Conservation (phyloP, 2,797 vertebrate genomes). For the Anguilla pacifica region DNA sequence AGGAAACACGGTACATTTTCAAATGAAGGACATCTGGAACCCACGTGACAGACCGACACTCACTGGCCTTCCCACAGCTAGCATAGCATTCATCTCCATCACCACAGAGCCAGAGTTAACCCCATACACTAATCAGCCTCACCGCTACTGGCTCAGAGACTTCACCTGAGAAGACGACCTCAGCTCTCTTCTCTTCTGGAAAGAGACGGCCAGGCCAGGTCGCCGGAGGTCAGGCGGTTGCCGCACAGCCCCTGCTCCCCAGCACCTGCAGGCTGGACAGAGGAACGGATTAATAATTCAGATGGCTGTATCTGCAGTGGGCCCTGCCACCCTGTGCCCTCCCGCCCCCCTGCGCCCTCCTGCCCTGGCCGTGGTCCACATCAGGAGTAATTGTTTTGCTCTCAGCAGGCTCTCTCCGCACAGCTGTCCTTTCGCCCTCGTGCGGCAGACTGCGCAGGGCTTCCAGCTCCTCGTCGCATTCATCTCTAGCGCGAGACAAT, state of each 20-base stretch:
- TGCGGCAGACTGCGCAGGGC: conserved; percentile 8
- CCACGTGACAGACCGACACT: background rate
- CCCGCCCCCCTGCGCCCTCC: background rate
- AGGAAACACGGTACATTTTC: background rate
- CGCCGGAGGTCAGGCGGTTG: background rate
- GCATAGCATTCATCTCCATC: background rate
- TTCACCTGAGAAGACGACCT: background rate
- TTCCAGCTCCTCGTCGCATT: conserved; percentile 33
- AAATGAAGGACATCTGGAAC: conserved; percentile 4
- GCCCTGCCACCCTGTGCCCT: background rate
- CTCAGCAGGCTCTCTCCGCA: background rate
- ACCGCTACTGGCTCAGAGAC: background rate
- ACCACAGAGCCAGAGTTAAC: background rate
- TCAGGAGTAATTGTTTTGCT: conserved; percentile 23
- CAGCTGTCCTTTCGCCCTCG: background rate
- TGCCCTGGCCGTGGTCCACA: background rate
- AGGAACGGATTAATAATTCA: background rate
- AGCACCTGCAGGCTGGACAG: background rate
- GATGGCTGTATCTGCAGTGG: background rate
- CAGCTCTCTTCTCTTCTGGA: background rate
- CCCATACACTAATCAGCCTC: background rate
- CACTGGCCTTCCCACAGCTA: background rate
- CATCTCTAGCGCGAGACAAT: conserved; percentile 35
- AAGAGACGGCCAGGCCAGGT: background rate
- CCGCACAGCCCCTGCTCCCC: background rate